Percentiles rank a stretch among this genome's conserved stretches.
phyloP scores from a whole-genome alignment of 2,113 vertebrate genomes.

The Nipponia nippon region DNA sequence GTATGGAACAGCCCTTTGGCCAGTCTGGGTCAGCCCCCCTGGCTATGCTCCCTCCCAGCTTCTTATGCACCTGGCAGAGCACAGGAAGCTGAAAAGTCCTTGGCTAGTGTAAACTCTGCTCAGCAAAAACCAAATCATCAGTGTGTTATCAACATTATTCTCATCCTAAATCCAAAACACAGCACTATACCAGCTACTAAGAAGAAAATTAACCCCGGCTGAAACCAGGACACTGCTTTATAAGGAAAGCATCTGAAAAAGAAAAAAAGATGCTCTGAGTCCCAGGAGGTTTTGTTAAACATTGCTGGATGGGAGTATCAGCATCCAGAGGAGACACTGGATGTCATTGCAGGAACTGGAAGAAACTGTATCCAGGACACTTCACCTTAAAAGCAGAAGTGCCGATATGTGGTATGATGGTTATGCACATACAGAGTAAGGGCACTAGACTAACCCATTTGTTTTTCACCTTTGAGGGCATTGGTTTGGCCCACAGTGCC shows the following conservation, averaged over 20 bases:
- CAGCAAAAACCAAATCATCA: no score
- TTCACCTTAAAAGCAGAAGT: background rate
- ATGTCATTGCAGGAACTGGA: background rate
- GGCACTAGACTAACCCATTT: background rate
- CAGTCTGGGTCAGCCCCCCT: no score
- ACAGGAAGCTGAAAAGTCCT: no score
- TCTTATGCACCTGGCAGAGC: no score
- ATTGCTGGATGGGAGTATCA: background rate
- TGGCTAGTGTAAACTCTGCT: no score
- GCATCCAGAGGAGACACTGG: background rate
- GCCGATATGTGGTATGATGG: background rate
- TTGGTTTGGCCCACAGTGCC: background rate
- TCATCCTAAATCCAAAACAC: no score
- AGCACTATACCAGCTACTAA: no score
- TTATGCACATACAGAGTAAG: background rate
- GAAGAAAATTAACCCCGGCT: no score
- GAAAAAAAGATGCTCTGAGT: background rate
- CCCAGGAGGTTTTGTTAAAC: constrained; percentile 19
- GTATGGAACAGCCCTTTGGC: no score
- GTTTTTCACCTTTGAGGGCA: background rate
- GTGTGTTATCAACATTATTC: no score
- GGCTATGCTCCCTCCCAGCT: no score
- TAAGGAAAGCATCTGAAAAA: constrained; percentile 5
- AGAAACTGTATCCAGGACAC: background rate
- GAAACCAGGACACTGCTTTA: background rate